phyloP scores from a whole-genome alignment of 1,140 invertebrate genomes.

The Pachypsylla venusta region DNA sequence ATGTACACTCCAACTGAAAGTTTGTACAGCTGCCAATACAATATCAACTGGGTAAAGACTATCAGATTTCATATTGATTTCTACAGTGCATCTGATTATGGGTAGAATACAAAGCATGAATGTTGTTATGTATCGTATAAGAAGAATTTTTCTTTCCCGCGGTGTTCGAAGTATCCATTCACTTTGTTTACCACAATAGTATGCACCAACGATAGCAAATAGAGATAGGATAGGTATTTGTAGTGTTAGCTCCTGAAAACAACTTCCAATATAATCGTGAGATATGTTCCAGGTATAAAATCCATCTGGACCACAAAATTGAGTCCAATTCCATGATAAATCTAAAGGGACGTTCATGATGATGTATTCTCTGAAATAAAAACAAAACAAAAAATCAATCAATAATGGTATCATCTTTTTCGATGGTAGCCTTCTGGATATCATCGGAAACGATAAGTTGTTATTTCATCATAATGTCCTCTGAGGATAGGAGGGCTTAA shows the following conservation, averaged over 20 bases:
- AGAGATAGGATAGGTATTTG: slow-evolving; percentile 46
- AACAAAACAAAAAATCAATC: too few species aligned
- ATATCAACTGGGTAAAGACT: slow-evolving; percentile 19
- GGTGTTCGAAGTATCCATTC: slow-evolving; percentile 38
- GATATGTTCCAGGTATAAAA: slow-evolving; percentile 45
- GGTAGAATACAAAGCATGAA: slow-evolving; percentile 15
- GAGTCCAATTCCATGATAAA: slow-evolving; percentile 50
- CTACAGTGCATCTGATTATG: slow-evolving; percentile 15
- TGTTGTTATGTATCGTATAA: slow-evolving; percentile 33
- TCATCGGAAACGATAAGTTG: too few species aligned
- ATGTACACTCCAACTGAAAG: slow-evolving; percentile 37
- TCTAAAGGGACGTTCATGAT: slow-evolving; percentile 8
- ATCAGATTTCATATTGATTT: slow-evolving; percentile 10
- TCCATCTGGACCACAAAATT: slow-evolving; percentile 50
- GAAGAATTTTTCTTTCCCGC: slow-evolving; percentile 41
- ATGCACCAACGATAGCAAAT: slow-evolving; percentile 54
- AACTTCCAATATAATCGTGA: slow-evolving; percentile 56
- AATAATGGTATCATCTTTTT: too few species aligned
- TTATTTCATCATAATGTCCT: too few species aligned
- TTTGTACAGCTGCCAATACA: slow-evolving; percentile 16
- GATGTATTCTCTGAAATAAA: too few species aligned
- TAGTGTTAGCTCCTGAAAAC: slow-evolving; percentile 62
- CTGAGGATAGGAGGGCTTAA: too few species aligned
- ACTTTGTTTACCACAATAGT: slow-evolving; percentile 50
- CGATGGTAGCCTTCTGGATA: too few species aligned